Evolutionary conservation across 2,113 vertebrate genomes (phyloP).

Genomic region (Heterotilapia buettikoferi): DNA sequence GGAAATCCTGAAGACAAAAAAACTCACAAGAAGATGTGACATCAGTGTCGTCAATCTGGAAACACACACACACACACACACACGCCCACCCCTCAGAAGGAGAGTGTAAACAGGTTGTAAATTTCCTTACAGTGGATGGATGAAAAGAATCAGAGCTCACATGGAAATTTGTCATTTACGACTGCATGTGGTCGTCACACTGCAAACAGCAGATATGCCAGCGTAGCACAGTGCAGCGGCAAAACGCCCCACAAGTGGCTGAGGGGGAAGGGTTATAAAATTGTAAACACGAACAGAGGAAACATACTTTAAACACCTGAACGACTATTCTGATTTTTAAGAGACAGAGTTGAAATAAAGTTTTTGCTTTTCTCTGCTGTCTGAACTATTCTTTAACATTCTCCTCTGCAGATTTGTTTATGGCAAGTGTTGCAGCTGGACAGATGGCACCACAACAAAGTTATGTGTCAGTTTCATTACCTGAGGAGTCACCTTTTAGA

Average conservation of each 20-base stretch:
- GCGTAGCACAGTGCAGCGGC: not conserved
- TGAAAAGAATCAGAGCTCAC: conserved; percentile 35
- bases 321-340: not conserved
- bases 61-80: not conserved
- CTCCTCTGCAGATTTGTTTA: not conserved
- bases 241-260: not conserved
- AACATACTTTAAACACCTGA: not conserved
- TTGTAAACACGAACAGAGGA: not conserved
- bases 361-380: not conserved
- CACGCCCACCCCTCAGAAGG: not conserved
- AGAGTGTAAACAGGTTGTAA: conserved; percentile 33
- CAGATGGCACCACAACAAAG: not conserved
- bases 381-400: not conserved
- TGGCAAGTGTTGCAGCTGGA: not conserved
- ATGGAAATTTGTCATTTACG: conserved; percentile 26
- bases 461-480: not conserved
- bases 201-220: not conserved
- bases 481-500: not conserved
- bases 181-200: not conserved
- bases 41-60: not conserved
- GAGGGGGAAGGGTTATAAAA: not conserved
- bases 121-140: conserved; percentile 16
- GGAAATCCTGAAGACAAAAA: not conserved
- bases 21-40: not conserved
- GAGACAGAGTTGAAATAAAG: not conserved